These are phyloP conservation scores for Phoxinus phoxinus DNA, from an alignment of 2,113 vertebrate genomes.

Conservation along the genomic window DNA sequence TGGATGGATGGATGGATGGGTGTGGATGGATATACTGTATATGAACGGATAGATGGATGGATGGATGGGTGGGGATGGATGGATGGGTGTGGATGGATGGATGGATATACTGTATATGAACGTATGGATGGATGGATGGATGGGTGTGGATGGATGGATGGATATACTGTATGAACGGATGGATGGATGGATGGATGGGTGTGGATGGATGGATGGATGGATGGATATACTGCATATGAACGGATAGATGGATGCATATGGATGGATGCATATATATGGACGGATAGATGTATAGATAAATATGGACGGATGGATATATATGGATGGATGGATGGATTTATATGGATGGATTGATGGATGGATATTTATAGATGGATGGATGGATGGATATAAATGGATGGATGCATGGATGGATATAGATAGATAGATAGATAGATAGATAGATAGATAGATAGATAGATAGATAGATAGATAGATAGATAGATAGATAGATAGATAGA, in stretches of 20 bases:
- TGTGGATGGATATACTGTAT: too few species aligned
- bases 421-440: too few species aligned
- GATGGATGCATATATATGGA: neutral
- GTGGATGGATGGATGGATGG: neutral
- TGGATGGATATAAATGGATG: too few species aligned
- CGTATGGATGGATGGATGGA: too few species aligned
- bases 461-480: neutral
- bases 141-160: too few species aligned
- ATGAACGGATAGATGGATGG: neutral
- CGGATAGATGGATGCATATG: neutral
- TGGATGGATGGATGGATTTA: neutral
- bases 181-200: neutral
- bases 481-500: neutral
- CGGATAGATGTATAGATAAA: neutral
- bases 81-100: too few species aligned
- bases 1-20: constrained; percentile 64
- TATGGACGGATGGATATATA: neutral
- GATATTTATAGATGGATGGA: neutral
- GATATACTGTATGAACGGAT: neutral
- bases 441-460: neutral
- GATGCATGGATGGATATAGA: neutral
- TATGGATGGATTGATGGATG: neutral
- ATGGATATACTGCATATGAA: neutral
- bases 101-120: too few species aligned
- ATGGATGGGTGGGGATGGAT: too few species aligned